A percentile compares a stretch with the other conserved stretches of the same genome.
phyloP scores from a whole-genome alignment of 2,797 vertebrate genomes.

The Mycteria americana region DNA sequence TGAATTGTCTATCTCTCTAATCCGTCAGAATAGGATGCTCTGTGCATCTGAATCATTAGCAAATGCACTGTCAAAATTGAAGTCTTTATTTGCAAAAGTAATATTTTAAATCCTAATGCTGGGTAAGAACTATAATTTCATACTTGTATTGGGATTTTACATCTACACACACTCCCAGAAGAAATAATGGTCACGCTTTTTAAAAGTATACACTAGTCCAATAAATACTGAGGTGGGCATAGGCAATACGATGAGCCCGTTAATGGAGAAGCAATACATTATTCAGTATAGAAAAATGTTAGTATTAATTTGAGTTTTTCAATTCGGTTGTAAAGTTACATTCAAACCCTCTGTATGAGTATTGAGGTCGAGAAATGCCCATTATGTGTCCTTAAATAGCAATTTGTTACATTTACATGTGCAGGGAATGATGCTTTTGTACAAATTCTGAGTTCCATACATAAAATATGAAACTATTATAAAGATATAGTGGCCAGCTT shows the following conservation, averaged over 20 bases:
- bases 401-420: conserved; percentile 25
- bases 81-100: neutral
- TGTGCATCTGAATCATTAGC: conserved; percentile 30
- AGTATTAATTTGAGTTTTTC: conserved; percentile 22
- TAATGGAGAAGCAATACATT: neutral
- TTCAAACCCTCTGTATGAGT: neutral
- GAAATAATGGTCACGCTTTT: neutral
- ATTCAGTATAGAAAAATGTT: neutral
- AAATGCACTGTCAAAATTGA: neutral
- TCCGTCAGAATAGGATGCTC: conserved; percentile 20
- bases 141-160: neutral
- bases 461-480: conserved; percentile 39
- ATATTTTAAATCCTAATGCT: neutral
- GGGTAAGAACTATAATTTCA: neutral
- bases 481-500: neutral
- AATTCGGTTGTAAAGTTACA: neutral
- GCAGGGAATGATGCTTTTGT: neutral
- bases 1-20: conserved; percentile 22
- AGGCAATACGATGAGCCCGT: neutral
- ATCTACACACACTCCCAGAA: neutral
- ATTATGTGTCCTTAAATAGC: conserved; percentile 18
- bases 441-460: conserved; percentile 3
- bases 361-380: neutral
- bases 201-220: neutral
- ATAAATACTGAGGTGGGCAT: neutral